Percentiles rank a stretch among this genome's conserved stretches.
phyloP scores from a whole-genome alignment of 2,113 vertebrate genomes.

The Nesoenas mayeri region DNA sequence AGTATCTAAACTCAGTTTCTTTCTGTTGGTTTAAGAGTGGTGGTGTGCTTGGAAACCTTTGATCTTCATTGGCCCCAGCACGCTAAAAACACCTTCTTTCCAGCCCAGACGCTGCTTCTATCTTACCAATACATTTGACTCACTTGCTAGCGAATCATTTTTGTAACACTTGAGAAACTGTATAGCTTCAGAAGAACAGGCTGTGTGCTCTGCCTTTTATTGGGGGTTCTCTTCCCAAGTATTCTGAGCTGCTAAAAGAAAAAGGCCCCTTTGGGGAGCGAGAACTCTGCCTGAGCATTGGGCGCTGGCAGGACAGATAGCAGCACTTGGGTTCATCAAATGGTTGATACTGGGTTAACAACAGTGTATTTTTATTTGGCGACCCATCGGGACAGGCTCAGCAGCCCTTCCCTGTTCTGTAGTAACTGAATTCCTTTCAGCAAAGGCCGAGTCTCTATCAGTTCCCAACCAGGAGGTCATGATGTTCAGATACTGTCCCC shows the following conservation, averaged over 20 bases:
- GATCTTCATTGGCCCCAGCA: not conserved
- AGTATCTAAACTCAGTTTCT: conserved; percentile 46
- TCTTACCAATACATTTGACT: conserved; percentile 21
- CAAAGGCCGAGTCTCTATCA: not conserved
- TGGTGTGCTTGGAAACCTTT: conserved; percentile 27
- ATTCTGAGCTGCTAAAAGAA: not conserved
- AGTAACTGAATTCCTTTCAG: not conserved
- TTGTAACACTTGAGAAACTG: conserved; percentile 19
- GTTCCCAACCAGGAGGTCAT: not conserved
- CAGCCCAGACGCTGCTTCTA: not conserved
- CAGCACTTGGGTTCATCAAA: rapidly evolving
- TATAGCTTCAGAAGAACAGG: conserved; percentile 22
- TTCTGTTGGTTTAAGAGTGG: conserved; percentile 36
- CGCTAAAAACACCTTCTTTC: conserved; percentile 33
- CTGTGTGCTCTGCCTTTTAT: not conserved
- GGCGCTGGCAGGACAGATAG: not conserved
- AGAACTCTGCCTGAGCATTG: rapidly evolving
- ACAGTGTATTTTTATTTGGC: not conserved
- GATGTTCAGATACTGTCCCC: not conserved
- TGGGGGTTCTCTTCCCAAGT: not conserved
- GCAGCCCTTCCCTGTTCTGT: not conserved
- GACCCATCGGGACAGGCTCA: not conserved
- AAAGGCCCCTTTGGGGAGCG: rapidly evolving
- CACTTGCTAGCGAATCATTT: not conserved
- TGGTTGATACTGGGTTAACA: not conserved